These are phyloP conservation scores for Eristalis intricaria DNA, from an alignment of 2,888 invertebrate species.

Conservation along the genomic window DNA sequence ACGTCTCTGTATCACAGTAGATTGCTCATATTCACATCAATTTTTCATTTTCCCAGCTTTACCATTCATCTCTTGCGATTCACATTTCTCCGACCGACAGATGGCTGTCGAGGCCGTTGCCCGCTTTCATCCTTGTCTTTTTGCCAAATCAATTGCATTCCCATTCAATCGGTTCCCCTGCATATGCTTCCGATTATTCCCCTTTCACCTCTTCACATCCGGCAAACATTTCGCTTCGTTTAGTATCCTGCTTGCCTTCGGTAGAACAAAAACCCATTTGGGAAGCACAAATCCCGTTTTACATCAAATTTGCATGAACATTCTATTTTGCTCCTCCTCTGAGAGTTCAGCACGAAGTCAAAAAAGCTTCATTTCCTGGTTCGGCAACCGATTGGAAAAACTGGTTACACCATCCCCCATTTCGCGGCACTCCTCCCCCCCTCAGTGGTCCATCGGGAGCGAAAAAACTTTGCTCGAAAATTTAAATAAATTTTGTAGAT, in stretches of 20 bases:
- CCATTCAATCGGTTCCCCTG: neutral
- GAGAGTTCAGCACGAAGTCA: neutral
- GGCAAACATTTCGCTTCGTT: neutral
- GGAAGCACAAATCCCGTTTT: neutral
- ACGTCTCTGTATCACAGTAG: too few species aligned
- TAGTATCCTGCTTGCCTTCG: neutral
- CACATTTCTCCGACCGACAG: neutral
- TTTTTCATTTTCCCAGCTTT: too few species aligned
- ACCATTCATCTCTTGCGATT: too few species aligned
- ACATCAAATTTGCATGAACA: slow-evolving; percentile 16
- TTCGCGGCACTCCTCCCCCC: neutral
- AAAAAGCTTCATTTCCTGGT: neutral
- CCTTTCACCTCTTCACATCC: neutral
- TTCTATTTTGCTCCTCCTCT: slow-evolving; percentile 3
- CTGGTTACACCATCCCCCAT: neutral
- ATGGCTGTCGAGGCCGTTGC: neutral
- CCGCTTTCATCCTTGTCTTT: neutral
- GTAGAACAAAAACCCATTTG: neutral
- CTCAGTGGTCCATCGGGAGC: neutral
- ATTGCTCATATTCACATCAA: too few species aligned
- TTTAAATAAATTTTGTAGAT: neutral
- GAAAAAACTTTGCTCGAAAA: neutral
- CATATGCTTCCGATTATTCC: neutral
- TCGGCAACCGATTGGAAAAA: neutral
- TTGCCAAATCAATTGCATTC: neutral